Evolutionary conservation across 1,140 invertebrate genomes (phyloP).

Genomic region (Brachionus rubens): DNA sequence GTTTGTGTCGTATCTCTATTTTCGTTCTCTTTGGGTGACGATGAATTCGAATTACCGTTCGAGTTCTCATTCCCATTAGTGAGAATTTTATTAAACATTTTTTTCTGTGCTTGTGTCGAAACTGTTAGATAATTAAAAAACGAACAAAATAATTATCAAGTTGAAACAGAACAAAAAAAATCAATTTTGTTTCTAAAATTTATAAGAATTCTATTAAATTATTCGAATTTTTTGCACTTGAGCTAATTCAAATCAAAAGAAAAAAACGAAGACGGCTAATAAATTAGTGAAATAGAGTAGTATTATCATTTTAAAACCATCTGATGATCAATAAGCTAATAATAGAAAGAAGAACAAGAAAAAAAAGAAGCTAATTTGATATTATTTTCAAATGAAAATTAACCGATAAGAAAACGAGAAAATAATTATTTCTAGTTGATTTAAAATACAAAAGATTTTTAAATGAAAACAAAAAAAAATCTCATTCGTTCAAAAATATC

Average conservation of each 20-base stretch:
- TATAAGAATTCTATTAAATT: slow-evolving; percentile 27
- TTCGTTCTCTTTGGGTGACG: not conserved
- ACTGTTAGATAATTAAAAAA: too few relatives aligned
- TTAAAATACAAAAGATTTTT: not conserved
- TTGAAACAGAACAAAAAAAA: too few relatives aligned
- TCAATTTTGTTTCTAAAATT: slow-evolving; percentile 7
- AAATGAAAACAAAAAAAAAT: not conserved
- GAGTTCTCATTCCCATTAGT: slow-evolving; percentile 35
- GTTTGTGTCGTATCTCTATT: not conserved
- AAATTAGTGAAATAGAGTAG: not conserved
- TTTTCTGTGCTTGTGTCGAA: too few relatives aligned
- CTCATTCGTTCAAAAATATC: slow-evolving; percentile 1
- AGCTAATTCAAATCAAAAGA: not conserved
- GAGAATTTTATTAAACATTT: slow-evolving; percentile 38
- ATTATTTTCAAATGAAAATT: not conserved
- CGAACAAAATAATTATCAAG: not conserved
- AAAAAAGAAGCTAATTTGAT: slow-evolving; percentile 5
- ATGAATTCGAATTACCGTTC: slow-evolving; percentile 3
- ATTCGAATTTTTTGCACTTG: slow-evolving; percentile 27
- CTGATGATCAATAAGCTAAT: slow-evolving; percentile 33
- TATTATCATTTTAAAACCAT: not conserved
- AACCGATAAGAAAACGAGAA: not conserved
- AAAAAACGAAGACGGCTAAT: not conserved
- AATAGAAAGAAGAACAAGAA: not conserved
- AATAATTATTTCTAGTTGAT: not conserved